Evolutionary conservation across 1,140 invertebrate species (phyloP).

Genomic region (Drosophila athabasca): DNA sequence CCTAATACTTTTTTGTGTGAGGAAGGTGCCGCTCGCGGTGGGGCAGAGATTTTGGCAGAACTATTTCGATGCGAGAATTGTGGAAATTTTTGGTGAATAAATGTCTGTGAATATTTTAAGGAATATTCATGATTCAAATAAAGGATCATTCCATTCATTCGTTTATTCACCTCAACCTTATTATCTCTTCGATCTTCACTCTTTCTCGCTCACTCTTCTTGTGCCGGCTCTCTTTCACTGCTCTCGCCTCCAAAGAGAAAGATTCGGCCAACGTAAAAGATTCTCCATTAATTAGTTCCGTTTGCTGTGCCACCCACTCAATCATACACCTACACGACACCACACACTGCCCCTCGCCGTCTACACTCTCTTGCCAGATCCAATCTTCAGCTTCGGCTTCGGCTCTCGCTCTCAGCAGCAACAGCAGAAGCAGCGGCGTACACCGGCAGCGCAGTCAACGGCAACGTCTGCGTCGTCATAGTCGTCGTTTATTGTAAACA

Average conservation of each 20-base stretch:
- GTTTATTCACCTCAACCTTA: no score
- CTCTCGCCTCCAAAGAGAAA: conserved; percentile 23
- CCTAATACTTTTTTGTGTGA: conserved; percentile 37
- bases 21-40: background rate
- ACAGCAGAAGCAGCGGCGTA: no score
- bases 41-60: background rate
- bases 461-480: conserved; percentile 13
- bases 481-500: conserved; percentile 52
- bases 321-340: background rate
- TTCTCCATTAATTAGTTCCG: conserved; percentile 80
- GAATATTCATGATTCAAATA: no score
- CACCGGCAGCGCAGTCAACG: conserved; percentile 10
- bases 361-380: no score
- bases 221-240: background rate
- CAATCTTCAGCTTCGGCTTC: conserved; percentile 8
- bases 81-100: no score
- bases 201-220: background rate
- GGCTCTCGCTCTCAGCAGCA: conserved; percentile 17
- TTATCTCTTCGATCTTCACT: background rate
- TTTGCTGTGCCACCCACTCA: conserved; percentile 20
- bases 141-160: conserved; percentile 9
- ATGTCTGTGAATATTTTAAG: no score
- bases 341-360: no score
- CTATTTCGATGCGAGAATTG: background rate
- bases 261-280: conserved; percentile 58